Evolutionary conservation across 2,113 vertebrate species (phyloP), one percentile per base, ranked within the genome.

Genomic region (Hypomesus transpacificus): DNA sequence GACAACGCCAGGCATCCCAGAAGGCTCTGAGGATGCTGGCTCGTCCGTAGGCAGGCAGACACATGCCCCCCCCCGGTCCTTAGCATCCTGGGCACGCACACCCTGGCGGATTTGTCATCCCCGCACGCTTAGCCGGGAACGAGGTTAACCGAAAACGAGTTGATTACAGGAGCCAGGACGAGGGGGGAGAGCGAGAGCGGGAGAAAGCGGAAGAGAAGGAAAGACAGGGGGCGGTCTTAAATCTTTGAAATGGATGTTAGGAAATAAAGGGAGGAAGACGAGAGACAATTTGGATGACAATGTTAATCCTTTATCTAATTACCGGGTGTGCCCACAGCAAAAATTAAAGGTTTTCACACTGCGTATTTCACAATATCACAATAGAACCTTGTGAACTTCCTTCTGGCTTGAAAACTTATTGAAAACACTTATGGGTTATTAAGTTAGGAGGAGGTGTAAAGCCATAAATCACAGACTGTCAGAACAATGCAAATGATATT

Each of bases 291-390:
- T 86, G 87, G 89, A 91, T 90, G 89, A 90, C 83, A 73, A 89
- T 88, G 82, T 87, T 89, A 91, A 92, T 91, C 87, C 88, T 87
- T 90, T 86, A 61, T 82, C 78, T 84, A 90, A 91, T 93, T 91
- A 92, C 78, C 71, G 77, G 82, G 82, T 86, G 81, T 71, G 85
- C 87, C 87, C 76, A 22, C 57, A 82, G 87, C 86, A 83, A 82
- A 76, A 86, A 86, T 66, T 72, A 77, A 70, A 84, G 75, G 80
- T 84, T 79, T 87, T 85, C 75, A 77, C 73, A 80, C 70, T 64
- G 76, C 84, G 66, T 62, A 75, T 80, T 86, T 74, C 78, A 75
- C 79, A n/a, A n/a, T n/a, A n/a, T n/a, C 84, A 82, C 74, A 81
- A 58, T 68, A 69, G 76, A 82, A 79, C 71, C 68, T 78, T 81